These are phyloP conservation scores for Sitta carolinensis DNA, from an alignment of 2,797 vertebrate genomes.

Conservation along the genomic window DNA sequence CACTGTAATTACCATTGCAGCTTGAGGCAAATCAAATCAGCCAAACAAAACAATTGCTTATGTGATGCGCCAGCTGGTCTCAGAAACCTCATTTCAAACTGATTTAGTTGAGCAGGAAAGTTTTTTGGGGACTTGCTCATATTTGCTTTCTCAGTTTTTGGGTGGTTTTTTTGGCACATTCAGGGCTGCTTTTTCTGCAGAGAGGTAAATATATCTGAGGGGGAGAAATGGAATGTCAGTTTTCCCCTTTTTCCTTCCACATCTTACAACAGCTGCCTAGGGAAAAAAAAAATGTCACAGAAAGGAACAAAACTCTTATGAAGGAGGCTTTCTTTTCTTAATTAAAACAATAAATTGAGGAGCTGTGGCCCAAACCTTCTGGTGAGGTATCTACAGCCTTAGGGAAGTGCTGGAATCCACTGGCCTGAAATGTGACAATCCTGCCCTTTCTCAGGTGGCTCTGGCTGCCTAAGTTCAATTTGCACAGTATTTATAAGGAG, in stretches of 20 bases:
- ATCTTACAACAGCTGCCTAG: not conserved
- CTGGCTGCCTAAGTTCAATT: not conserved
- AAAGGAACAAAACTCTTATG: not conserved
- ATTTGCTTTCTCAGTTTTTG: not conserved
- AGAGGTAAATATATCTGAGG: not conserved
- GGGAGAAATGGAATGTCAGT: not conserved
- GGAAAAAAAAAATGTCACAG: not conserved
- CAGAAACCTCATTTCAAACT: not conserved
- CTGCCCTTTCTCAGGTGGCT: not conserved
- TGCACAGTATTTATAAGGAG: not conserved
- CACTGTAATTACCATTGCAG: not conserved
- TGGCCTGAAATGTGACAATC: not conserved
- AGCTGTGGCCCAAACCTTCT: not conserved
- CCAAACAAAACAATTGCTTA: not conserved
- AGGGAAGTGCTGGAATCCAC: not conserved
- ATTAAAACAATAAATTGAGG: not conserved
- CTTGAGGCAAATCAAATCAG: slow-evolving; percentile 24
- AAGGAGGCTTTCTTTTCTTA: not conserved
- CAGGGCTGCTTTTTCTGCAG: not conserved
- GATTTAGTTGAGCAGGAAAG: not conserved
- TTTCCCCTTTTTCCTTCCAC: not conserved
- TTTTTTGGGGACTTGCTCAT: not conserved
- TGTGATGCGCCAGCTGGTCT: not conserved
- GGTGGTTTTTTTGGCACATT: not conserved
- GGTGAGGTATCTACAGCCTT: not conserved